Evolutionary conservation across 2,797 vertebrate species (phyloP).

Genomic region (Ammospiza maritima): DNA sequence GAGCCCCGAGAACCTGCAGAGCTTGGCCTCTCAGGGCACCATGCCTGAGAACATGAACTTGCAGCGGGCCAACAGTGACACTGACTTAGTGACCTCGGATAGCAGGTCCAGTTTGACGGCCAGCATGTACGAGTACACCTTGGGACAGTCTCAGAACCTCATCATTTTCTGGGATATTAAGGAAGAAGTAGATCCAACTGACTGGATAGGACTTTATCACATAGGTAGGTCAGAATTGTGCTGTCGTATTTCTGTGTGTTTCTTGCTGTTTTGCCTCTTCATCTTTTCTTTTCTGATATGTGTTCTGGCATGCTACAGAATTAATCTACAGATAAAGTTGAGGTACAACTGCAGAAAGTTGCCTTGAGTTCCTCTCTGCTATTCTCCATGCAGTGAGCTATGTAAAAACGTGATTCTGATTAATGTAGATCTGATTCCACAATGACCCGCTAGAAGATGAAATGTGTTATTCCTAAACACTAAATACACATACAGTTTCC

Average conservation of each 20-base stretch:
- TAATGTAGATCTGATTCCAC: not conserved
- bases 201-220: slow-evolving; percentile 98
- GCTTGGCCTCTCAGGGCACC: slow-evolving; percentile 85
- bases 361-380: not conserved
- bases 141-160: slow-evolving; percentile 92
- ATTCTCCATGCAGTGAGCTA: not conserved
- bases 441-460: not conserved
- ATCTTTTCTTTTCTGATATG: not conserved
- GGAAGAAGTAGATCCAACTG: slow-evolving; percentile 97
- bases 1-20: slow-evolving; percentile 95
- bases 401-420: not conserved
- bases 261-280: not conserved
- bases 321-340: not conserved
- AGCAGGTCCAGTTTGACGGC: slow-evolving; percentile 94
- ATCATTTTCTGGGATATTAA: slow-evolving; percentile 99
- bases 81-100: slow-evolving; percentile 93
- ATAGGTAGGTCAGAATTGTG: slow-evolving; percentile 84
- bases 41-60: slow-evolving; percentile 84
- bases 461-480: not conserved
- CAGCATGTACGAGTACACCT: slow-evolving; percentile 91
- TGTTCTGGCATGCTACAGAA: not conserved
- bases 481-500: not conserved
- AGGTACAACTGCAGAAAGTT: not conserved
- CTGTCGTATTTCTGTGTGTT: not conserved
- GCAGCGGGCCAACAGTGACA: slow-evolving; percentile 94